Evolutionary conservation across 2,797 vertebrate genomes (phyloP), one percentile per base, ranked within the genome.

Genomic region (Sebastes flavidus): DNA sequence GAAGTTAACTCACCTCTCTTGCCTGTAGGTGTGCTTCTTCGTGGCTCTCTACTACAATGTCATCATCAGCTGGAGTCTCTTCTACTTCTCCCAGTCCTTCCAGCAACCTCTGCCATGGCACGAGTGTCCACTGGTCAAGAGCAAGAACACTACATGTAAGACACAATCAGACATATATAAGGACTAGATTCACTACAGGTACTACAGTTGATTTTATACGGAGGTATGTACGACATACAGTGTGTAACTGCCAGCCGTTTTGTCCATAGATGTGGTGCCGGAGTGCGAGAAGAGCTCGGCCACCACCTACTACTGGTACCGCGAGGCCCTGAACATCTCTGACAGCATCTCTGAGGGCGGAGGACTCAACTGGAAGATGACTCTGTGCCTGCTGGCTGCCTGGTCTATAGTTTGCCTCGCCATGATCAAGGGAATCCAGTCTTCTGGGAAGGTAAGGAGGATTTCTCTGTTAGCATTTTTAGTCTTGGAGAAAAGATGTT

Each of bases 401-500:
- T 99, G 98, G 98, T 87, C 96, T 65, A 95, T 99, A 93, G 98
- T 99, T 34, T 99, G 98, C 87, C 96, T 99, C 25, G 97, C 98
- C 84, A 99, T 99, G 98, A 99, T 99, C 91, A 99, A 98, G 94
- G 98, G 98, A 75, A 99, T 99, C 91, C 98, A 99, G 93, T 99
- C 98, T 36, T 99, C 98, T 74, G 98, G 98, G 88, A 99, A 99
- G 96, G 98, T 99, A 87, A 94, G 92, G 91, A 62, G 7, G 18
- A 20, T 56, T 11, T 58, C n/a, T 72, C n/a, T 42, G 11, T 42
- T 16, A 3, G 20, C 4, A 6, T 20, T 16, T 18, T 20, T 27
- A 16, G 2, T 14, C 25, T 25, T 34, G 18, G 12, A 32, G 13
- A 24, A 16, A 38, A 58, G n/a, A 36, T 27, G 6, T 12, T 59